Evolutionary conservation across 2,113 vertebrate genomes (phyloP).

Genomic region (Phylloscopus whistleri): DNA sequence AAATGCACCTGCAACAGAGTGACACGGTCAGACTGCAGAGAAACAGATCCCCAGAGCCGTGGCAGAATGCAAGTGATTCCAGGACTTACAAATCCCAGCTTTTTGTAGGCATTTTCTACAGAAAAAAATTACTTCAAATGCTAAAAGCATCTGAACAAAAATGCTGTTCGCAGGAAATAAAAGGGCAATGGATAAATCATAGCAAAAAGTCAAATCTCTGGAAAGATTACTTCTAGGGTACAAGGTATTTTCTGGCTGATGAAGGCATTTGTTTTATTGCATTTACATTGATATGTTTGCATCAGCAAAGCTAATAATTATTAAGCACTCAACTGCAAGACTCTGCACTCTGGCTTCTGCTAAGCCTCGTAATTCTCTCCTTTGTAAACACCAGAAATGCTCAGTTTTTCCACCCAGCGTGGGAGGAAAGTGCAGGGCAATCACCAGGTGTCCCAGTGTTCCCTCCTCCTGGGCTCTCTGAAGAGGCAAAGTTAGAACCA

Average conservation of each 20-base stretch:
- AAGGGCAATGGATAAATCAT: not conserved
- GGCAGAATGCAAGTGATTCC: not conserved
- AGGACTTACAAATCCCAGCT: not conserved
- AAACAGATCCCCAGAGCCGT: not conserved
- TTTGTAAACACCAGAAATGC: not conserved
- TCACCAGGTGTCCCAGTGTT: not conserved
- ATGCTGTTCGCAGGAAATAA: not conserved
- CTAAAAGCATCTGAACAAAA: not conserved
- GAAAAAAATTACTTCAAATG: not conserved
- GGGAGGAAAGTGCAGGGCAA: not conserved
- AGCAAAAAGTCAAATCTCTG: not conserved
- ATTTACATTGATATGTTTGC: not conserved
- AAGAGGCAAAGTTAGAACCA: not conserved
- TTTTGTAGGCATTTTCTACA: not conserved
- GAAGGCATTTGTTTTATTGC: slow-evolving; percentile 17
- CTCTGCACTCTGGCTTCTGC: slow-evolving; percentile 43
- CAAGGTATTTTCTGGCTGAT: not conserved
- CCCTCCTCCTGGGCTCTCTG: not conserved
- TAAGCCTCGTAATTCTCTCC: not conserved
- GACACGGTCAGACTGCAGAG: not conserved
- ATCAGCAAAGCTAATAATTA: slow-evolving; percentile 30
- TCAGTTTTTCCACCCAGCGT: not conserved
- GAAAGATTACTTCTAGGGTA: not conserved
- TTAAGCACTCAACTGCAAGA: not conserved
- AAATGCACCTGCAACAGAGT: slow-evolving; percentile 77